A percentile compares a stretch with the other conserved stretches of the same genome.
Evolutionary conservation across 2,113 vertebrate genomes (phyloP).

Genomic region (Felis chaus): DNA sequence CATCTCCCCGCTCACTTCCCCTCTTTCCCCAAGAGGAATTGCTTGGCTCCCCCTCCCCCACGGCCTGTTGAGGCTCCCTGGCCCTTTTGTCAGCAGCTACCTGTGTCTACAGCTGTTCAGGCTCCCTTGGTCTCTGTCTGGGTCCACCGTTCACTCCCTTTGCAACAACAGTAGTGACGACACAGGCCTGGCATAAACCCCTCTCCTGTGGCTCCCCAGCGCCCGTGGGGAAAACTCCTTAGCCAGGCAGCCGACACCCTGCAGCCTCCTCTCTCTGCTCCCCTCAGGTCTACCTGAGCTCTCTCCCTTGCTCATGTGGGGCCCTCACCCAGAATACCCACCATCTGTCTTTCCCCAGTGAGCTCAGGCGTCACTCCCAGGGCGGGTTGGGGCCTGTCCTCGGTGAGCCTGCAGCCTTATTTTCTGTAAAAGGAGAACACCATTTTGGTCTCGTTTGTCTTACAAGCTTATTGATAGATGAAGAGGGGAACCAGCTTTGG

Average conservation of each 20-base stretch:
- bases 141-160: neutral
- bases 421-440: neutral
- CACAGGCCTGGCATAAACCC: neutral
- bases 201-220: neutral
- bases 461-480: neutral
- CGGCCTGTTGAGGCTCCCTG: neutral
- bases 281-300: neutral
- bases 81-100: slow-evolving; percentile 68
- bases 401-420: neutral
- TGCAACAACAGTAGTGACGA: neutral
- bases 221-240: neutral
- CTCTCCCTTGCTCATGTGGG: neutral
- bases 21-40: slow-evolving; percentile 67
- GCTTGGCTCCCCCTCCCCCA: slow-evolving; percentile 47
- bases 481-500: neutral
- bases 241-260: neutral
- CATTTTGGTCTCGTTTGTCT: neutral
- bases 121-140: neutral
- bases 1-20: slow-evolving; percentile 76
- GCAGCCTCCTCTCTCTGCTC: neutral
- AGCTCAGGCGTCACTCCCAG: neutral
- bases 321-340: neutral
- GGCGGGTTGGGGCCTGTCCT: neutral
- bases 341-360: neutral
- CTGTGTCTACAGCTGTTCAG: slow-evolving; percentile 49